phyloP scores from a whole-genome alignment of 2,888 invertebrate genomes.

The Eupithecia centaureata region DNA sequence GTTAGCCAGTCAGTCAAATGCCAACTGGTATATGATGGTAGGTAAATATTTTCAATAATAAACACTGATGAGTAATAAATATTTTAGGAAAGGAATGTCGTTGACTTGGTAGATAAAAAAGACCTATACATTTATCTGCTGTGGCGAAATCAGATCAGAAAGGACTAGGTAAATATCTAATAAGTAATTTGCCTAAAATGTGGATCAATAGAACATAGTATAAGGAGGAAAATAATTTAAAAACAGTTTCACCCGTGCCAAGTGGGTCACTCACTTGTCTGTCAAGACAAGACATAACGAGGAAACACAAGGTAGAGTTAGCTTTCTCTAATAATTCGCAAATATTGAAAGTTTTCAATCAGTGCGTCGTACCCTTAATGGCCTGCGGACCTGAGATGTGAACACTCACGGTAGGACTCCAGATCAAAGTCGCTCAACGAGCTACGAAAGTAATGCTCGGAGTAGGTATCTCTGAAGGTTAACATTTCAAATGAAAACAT shows the following conservation, averaged over 20 bases:
- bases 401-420: too few species aligned
- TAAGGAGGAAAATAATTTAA: constrained; percentile 60
- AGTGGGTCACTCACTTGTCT: constrained; percentile 77
- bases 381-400: too few species aligned
- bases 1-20: neutral
- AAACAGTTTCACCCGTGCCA: constrained; percentile 66
- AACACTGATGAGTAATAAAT: constrained; percentile 50
- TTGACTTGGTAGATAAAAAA: constrained; percentile 14
- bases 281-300: constrained; percentile 60
- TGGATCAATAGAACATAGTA: constrained; percentile 35
- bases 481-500: too few species aligned
- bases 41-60: neutral
- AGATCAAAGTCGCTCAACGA: too few species aligned
- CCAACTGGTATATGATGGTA: neutral
- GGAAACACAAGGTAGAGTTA: constrained; percentile 52
- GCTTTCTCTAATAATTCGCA: constrained; percentile 48
- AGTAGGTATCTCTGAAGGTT: too few species aligned
- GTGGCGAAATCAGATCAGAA: neutral
- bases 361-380: too few species aligned
- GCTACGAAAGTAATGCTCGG: too few species aligned
- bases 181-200: constrained; percentile 11
- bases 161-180: neutral
- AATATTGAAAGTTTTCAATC: too few species aligned
- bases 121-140: neutral
- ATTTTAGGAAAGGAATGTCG: constrained; percentile 46